Base-by-base conservation (phyloP, 2,113 vertebrate species). In the Deroptyus accipitrinus region DNA sequence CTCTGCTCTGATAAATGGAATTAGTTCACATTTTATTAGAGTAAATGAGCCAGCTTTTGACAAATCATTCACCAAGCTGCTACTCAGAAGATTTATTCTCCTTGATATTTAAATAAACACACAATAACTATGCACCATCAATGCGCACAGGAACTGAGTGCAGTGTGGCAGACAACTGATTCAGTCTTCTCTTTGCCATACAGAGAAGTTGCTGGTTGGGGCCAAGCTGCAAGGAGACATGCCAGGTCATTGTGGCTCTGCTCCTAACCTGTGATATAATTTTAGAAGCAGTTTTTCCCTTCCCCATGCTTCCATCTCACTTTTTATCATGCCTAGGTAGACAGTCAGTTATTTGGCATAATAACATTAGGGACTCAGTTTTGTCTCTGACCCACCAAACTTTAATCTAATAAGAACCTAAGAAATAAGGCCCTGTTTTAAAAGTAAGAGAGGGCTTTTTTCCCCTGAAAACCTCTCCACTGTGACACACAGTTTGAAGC, bases 41-140 rank as follows among this genome's bases (percentile, higher is more conserved):
- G 76, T 62, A 86, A 93, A 86, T 68, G 73, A 76, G 62, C 69
- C 70, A 86, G 61, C 61, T 93, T 86, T 70, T 86, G 80, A 94
- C 74, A 95, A 86, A 94, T 86, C 86, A 88, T 90, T 86, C 74
- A 79, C 49, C 63, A 74, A 87, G 17, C 61, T 86, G 80, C 87
- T 73, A 88, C 73, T 78, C 41, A 55, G 69, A 83, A 90, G 63
- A 78, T 78, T 84, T 82, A 92, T 84, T 55, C 68, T 90, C 55
- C 80, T 84, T 68, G 76, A 68, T 81, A 84, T 84, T 94, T 94
- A 86, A 88, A 93, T 83, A 96, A 96, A 78, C 37, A 72, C 18
- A 37, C 74, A 77, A 46, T 78, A 91, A 89, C 25, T 68, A 75
- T 70, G 55, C 37, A 74, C 33, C 42, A 48, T 52, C 80, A 44